Conservation (phyloP, 2,113 vertebrate genomes). For the Salminus brasiliensis region DNA sequence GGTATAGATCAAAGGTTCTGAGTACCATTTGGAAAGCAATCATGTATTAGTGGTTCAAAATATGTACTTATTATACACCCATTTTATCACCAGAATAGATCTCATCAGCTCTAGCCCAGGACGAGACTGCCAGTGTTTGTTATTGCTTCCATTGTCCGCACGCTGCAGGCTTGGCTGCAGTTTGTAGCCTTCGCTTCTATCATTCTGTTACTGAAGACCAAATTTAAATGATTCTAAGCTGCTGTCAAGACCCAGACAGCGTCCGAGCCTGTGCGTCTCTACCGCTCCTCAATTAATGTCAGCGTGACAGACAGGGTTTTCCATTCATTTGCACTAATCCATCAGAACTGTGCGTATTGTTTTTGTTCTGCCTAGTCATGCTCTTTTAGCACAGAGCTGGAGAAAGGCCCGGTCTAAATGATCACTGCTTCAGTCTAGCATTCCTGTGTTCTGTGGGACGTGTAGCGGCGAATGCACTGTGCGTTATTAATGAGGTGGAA, state of each 20-base stretch:
- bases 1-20: constrained; percentile 13
- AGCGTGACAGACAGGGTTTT: not conserved
- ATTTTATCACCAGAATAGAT: constrained; percentile 52
- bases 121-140: not conserved
- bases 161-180: not conserved
- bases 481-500: constrained; percentile 65
- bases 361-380: not conserved
- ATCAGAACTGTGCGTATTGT: not conserved
- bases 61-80: too few relatives aligned
- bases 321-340: constrained; percentile 1
- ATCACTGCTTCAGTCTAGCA: constrained; percentile 45
- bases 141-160: not conserved
- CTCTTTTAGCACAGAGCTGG: not conserved
- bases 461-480: constrained; percentile 49
- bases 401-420: not conserved
- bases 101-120: constrained; percentile 35
- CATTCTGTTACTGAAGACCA: not conserved
- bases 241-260: not conserved
- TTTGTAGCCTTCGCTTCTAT: not conserved
- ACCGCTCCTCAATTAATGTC: not conserved
- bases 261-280: not conserved
- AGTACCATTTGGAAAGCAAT: constrained; percentile 35
- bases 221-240: not conserved
- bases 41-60: too few relatives aligned
- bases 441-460: constrained; percentile 59